Conservation (phyloP, 1,140 invertebrate species). For the Papilio dardanus region DNA sequence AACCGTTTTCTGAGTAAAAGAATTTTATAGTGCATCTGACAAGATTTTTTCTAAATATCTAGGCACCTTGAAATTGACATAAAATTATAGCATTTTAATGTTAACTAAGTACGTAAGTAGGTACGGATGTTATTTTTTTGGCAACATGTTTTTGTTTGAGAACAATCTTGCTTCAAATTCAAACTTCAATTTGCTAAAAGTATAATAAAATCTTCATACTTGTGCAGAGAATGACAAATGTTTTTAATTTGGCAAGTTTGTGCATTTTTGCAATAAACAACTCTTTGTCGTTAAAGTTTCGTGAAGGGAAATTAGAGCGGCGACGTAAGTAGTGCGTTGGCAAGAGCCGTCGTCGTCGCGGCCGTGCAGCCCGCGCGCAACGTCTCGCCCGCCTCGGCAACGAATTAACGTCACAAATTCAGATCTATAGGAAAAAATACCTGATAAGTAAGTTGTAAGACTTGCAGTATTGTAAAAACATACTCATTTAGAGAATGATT, state of each 20-base stretch:
- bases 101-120: too few species aligned
- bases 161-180: not conserved
- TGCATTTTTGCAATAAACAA: not conserved
- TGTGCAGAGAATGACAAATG: not conserved
- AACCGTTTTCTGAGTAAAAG: not conserved
- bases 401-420: too few species aligned
- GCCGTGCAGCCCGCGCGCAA: too few species aligned
- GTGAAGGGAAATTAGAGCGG: not conserved
- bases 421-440: too few species aligned
- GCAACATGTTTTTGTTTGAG: not conserved
- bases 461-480: too few species aligned
- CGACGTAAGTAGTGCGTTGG: not conserved
- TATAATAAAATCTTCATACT: not conserved
- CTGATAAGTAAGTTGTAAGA: too few species aligned
- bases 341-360: too few species aligned
- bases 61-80: not conserved
- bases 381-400: too few species aligned
- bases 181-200: not conserved
- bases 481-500: not conserved
- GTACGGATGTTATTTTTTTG: too few species aligned
- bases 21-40: not conserved
- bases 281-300: not conserved
- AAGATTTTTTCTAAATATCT: not conserved
- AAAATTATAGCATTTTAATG: not conserved
- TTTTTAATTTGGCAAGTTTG: conserved; percentile 9